Conservation (phyloP, 2,797 vertebrate species). For the Gallinago solitaria region DNA sequence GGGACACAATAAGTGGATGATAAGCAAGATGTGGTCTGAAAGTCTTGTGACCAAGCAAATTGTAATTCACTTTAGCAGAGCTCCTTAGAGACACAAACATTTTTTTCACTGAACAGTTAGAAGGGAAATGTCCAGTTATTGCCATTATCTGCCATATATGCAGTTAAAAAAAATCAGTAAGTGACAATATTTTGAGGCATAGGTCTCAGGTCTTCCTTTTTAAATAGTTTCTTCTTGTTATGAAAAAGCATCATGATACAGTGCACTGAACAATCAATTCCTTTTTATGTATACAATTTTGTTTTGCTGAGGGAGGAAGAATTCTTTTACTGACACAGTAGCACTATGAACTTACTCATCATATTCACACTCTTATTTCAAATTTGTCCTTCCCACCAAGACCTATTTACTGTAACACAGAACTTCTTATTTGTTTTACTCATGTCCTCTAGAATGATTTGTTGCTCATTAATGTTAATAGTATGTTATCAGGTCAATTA, state of each 20-base stretch:
- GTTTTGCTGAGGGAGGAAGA: neutral
- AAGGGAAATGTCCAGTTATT: neutral
- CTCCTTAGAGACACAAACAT: neutral
- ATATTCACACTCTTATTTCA: neutral
- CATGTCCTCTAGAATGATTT: neutral
- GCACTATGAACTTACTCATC: neutral
- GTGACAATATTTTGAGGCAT: neutral
- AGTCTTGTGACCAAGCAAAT: neutral
- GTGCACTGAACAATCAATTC: neutral
- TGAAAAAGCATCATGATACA: neutral
- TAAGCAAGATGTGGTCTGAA: neutral
- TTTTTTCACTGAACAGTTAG: neutral
- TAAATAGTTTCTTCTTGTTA: neutral
- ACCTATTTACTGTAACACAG: neutral
- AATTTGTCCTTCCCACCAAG: neutral
- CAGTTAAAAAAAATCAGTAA: neutral
- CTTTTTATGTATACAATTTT: neutral
- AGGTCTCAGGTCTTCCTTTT: neutral
- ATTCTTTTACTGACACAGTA: neutral
- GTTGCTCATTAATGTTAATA: neutral
- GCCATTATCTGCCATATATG: neutral
- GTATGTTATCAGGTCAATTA: neutral
- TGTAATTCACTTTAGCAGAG: neutral
- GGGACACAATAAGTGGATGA: neutral
- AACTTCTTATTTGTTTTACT: neutral